Percentiles rank a stretch among this genome's conserved stretches.
Conservation (phyloP, 2,797 vertebrate species). For the Sciurus carolinensis region DNA sequence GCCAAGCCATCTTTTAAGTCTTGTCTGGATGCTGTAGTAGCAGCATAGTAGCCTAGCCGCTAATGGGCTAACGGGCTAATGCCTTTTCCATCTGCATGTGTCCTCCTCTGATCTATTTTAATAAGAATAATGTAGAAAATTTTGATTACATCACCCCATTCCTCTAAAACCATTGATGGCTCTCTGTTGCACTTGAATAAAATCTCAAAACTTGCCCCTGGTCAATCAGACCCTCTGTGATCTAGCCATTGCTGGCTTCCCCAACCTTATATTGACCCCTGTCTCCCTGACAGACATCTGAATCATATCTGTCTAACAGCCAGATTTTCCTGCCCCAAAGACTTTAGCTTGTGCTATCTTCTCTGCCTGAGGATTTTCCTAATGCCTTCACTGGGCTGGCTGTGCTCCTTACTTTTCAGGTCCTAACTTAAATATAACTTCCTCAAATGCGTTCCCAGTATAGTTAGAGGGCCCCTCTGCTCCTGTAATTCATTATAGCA, state of each 20-base stretch:
- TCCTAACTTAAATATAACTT: conserved; percentile 45
- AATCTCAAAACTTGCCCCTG: background rate
- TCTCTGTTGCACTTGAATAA: conserved; percentile 43
- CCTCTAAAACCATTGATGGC: background rate
- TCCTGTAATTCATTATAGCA: background rate
- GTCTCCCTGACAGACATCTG: background rate
- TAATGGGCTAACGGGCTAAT: background rate
- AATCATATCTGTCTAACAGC: background rate
- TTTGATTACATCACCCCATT: conserved; percentile 40
- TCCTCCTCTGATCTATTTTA: conserved; percentile 11
- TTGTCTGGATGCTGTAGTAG: background rate
- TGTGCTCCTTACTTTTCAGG: conserved; percentile 30
- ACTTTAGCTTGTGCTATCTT: background rate
- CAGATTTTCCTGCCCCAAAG: conserved; percentile 2
- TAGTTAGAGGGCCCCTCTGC: background rate
- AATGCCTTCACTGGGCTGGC: background rate
- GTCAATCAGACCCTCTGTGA: background rate
- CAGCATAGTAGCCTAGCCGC: too few relatives aligned
- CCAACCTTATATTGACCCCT: background rate
- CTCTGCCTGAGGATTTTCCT: background rate
- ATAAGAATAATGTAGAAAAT: conserved; percentile 20
- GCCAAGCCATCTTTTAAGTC: background rate
- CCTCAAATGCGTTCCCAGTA: background rate
- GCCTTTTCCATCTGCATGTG: background rate
- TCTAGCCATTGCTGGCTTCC: background rate